Evolutionary conservation across 2,888 invertebrate genomes (phyloP), one percentile per base, ranked within the genome.

Genomic region (Ligdia adustata): DNA sequence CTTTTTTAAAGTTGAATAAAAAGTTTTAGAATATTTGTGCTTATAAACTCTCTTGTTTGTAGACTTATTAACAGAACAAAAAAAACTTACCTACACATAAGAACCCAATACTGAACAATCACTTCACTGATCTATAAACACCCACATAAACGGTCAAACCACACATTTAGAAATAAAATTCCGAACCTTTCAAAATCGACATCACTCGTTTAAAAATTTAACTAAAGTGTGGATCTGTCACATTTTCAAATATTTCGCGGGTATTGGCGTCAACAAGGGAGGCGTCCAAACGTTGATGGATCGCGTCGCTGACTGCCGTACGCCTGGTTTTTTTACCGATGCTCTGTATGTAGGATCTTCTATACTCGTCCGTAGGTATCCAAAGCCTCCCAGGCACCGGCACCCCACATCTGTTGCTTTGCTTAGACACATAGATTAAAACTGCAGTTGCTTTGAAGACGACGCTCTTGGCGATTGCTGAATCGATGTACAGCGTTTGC

Each of bases 261-360:
- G 50, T 50, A 42, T 57, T 42, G 48, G 35, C 24, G 7, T 18
- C 27, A 41, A 18, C 12, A 14, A 9, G 6, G 15, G 16, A 69
- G 63, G 71, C 83, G 82, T 76, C 76, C 70, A 67, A 60, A 59
- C 81, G 57, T 62, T 63, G 62, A 69, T 75, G 65, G 60, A 69
- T 67, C 81, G 73, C 76, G 78, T 50, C 71, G 73, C 67, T 66
- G 60, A 82, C 82, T 82, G 80, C 44, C 63, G 61, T 62, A 52
- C 64, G 66, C 69, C 64, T 66, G 57, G 57, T 60, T 51, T 62
- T 20, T 27, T 42, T 28, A 22, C 37, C 18, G 15, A 11, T 27
- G 20, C 40, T 26, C 26, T 14, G 13, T 18, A 9, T 18, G 22
- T 13, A 15, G 31, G 31, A 28, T 42, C 13, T 16, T 24, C 22